Conservation (phyloP, 2,113 vertebrate genomes). For the Sylvietta virens region DNA sequence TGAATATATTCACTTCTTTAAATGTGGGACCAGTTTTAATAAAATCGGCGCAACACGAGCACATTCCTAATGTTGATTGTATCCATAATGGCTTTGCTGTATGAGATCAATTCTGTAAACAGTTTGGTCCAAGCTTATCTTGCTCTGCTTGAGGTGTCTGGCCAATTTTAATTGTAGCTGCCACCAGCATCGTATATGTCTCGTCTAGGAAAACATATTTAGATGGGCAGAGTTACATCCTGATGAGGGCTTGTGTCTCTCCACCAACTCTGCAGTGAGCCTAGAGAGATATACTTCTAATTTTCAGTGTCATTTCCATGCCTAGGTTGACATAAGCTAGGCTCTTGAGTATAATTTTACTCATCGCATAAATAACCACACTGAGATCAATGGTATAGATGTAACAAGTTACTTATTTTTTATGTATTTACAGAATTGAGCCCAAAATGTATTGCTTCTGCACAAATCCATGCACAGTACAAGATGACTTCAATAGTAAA, state of each 20-base stretch:
- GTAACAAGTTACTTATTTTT: background rate
- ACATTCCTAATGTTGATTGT: constrained; percentile 42
- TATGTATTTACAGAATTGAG: constrained; percentile 39
- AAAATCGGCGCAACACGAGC: background rate
- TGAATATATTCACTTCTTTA: background rate
- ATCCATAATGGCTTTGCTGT: constrained; percentile 29
- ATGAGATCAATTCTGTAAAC: constrained; percentile 48
- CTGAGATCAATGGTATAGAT: background rate
- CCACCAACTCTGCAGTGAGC: background rate
- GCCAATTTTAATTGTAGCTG: background rate
- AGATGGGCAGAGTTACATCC: background rate
- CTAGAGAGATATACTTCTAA: background rate
- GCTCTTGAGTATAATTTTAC: background rate
- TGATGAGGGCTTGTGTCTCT: background rate
- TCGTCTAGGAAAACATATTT: background rate
- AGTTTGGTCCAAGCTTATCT: background rate
- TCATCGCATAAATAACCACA: background rate
- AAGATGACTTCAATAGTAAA: background rate
- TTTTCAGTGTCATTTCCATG: background rate
- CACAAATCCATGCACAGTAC: constrained; percentile 21
- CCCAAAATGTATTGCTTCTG: constrained; percentile 43
- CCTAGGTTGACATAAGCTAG: background rate
- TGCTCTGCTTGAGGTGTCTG: background rate
- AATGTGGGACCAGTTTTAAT: constrained; percentile 44
- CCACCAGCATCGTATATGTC: background rate